A percentile compares a stretch with the other conserved stretches of the same genome.
Conservation (phyloP, 2,113 vertebrate species). For the Trogon surrucura region DNA sequence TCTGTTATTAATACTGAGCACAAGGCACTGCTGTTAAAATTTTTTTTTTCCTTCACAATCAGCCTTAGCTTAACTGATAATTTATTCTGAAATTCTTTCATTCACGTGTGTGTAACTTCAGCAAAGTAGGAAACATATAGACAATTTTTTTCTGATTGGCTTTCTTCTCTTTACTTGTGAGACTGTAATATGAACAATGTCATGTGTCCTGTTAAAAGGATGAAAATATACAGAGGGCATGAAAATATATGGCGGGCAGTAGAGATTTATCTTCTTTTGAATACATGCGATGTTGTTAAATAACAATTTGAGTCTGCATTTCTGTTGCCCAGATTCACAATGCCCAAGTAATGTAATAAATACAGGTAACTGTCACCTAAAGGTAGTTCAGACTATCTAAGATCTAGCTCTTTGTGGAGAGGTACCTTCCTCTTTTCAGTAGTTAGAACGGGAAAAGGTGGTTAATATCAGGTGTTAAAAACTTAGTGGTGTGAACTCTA, state of each 20-base stretch:
- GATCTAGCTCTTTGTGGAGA: neutral
- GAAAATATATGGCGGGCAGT: neutral
- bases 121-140: neutral
- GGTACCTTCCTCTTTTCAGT: neutral
- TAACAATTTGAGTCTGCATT: neutral
- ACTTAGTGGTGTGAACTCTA: neutral
- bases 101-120: neutral
- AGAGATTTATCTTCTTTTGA: neutral
- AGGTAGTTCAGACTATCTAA: neutral
- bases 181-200: neutral
- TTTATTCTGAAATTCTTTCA: neutral
- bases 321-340: neutral
- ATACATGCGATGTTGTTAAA: neutral
- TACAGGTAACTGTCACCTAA: neutral
- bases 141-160: neutral
- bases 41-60: neutral
- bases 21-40: neutral
- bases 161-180: neutral
- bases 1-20: neutral
- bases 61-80: neutral
- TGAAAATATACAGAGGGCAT: neutral
- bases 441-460: neutral
- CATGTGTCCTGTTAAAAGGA: neutral
- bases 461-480: neutral
- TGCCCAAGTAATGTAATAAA: neutral